phyloP scores from a whole-genome alignment of 2,797 vertebrate genomes.

The Phaenicophaeus curvirostris region DNA sequence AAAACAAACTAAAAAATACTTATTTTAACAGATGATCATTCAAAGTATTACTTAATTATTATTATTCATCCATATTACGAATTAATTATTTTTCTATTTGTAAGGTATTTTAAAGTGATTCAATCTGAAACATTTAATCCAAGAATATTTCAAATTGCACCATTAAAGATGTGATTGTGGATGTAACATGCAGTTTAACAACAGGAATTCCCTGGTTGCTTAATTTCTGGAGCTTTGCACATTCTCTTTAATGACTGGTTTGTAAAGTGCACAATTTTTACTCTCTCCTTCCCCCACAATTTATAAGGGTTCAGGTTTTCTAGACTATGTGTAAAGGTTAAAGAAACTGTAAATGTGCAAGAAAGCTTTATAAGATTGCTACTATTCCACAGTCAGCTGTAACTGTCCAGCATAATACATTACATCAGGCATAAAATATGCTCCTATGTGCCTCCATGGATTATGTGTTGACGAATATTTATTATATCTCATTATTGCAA shows the following conservation, averaged over 20 bases:
- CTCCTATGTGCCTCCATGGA: background rate
- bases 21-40: background rate
- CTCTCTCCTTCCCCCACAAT: background rate
- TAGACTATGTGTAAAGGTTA: background rate
- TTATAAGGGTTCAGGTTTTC: background rate
- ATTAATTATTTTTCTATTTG: background rate
- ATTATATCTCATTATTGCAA: conserved; percentile 61
- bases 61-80: background rate
- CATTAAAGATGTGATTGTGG: background rate
- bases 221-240: background rate
- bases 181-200: background rate
- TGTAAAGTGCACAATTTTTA: background rate
- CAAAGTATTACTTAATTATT: background rate
- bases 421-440: conserved; percentile 16
- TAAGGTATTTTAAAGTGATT: background rate
- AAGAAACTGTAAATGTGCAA: background rate
- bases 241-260: background rate
- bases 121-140: background rate
- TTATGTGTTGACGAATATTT: conserved; percentile 61
- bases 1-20: background rate
- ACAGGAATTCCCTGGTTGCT: background rate
- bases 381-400: background rate
- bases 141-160: background rate
- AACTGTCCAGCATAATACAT: background rate
- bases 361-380: background rate